A percentile compares a stretch with the other conserved stretches of the same genome.
Conservation (phyloP, 2,888 invertebrate species). For the Drosophila birchii region DNA sequence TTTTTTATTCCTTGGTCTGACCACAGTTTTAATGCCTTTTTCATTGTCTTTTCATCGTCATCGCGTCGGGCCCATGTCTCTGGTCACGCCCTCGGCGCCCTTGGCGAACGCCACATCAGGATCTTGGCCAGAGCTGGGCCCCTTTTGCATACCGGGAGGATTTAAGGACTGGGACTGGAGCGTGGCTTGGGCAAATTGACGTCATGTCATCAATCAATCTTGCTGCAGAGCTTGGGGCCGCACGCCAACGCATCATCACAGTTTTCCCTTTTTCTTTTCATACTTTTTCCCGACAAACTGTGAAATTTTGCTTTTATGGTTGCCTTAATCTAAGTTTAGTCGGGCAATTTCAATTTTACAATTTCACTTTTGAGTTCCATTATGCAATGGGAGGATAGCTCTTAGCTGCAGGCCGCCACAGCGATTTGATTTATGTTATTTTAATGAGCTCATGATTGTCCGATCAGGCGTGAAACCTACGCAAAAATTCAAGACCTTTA, state of each 20-base stretch:
- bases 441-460: slow-evolving; percentile 70
- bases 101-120: slow-evolving; percentile 5
- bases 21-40: slow-evolving; percentile 78
- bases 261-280: slow-evolving; percentile 47
- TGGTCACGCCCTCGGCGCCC: slow-evolving; percentile 38
- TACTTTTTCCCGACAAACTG: slow-evolving; percentile 47
- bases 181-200: slow-evolving; percentile 68
- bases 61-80: slow-evolving; percentile 42
- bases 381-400: slow-evolving; percentile 46
- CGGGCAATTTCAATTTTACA: slow-evolving; percentile 32
- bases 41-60: slow-evolving; percentile 70
- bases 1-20: slow-evolving; percentile 49
- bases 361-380: slow-evolving; percentile 38
- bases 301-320: slow-evolving; percentile 40
- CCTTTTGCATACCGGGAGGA: slow-evolving; percentile 44
- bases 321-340: slow-evolving; percentile 42
- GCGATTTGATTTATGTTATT: slow-evolving; percentile 74
- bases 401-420: slow-evolving; percentile 30
- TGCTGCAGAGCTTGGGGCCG: slow-evolving; percentile 53
- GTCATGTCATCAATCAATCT: slow-evolving; percentile 80
- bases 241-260: slow-evolving; percentile 50
- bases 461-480: slow-evolving; percentile 43
- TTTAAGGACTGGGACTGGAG: not conserved
- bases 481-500: slow-evolving; percentile 26
- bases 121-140: slow-evolving; percentile 25